Conservation (phyloP, 2,888 invertebrate species). For the Zhuqinia jingwanae region DNA sequence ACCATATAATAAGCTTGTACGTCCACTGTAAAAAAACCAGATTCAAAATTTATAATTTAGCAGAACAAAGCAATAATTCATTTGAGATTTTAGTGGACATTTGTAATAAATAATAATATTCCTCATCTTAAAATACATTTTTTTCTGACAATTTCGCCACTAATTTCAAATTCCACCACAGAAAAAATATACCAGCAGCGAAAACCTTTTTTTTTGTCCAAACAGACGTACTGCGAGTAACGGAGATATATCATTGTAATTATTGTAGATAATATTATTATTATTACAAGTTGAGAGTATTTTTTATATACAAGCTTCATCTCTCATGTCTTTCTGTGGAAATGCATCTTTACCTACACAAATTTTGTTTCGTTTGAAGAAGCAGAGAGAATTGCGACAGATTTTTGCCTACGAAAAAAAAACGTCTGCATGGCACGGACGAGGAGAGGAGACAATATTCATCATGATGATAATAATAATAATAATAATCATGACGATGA, state of each 20-base stretch:
- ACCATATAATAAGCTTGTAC: no score
- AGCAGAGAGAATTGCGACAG: slow-evolving; percentile 49
- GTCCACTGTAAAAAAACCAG: neutral
- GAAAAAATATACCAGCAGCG: neutral
- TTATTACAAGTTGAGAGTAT: no score
- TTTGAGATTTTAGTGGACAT: neutral
- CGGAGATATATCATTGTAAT: neutral
- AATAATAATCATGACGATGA: slow-evolving; percentile 12
- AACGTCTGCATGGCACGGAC: slow-evolving; percentile 14
- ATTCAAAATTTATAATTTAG: neutral
- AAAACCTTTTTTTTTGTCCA: no score
- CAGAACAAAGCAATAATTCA: neutral
- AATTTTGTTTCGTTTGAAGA: no score
- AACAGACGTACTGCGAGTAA: no score
- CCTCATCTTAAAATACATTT: no score
- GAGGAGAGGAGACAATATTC: slow-evolving; percentile 22
- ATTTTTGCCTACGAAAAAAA: slow-evolving; percentile 48
- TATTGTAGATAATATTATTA: neutral
- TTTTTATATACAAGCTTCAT: no score
- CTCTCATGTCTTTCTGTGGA: slow-evolving; percentile 16
- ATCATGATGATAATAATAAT: slow-evolving; percentile 35
- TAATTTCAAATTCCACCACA: slow-evolving; percentile 23
- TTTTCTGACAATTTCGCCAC: neutral
- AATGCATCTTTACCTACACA: neutral
- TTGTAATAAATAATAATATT: no score